Evolutionary conservation across 2,797 vertebrate genomes (phyloP).

Genomic region (Syncerus caffer): DNA sequence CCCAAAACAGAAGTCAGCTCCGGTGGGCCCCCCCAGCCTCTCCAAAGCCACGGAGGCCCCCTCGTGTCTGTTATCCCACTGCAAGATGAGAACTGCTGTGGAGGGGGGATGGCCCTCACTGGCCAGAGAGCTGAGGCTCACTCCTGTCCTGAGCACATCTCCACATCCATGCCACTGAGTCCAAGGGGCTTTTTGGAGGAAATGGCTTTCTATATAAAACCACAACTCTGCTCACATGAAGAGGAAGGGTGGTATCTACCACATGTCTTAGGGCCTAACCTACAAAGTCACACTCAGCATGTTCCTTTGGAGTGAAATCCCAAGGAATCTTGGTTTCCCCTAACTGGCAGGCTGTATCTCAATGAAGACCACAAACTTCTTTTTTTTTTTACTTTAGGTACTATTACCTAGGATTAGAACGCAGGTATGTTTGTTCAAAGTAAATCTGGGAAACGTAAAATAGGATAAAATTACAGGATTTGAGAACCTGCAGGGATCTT

Average conservation of each 20-base stretch:
- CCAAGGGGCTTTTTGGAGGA: neutral
- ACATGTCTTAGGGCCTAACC: neutral
- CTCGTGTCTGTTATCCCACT: neutral
- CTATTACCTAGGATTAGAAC: neutral
- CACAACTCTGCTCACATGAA: neutral
- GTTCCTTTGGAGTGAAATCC: neutral
- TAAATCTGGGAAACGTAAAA: neutral
- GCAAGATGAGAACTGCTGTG: neutral
- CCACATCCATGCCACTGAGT: rapidly evolving
- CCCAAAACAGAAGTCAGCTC: neutral
- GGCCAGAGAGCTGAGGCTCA: neutral
- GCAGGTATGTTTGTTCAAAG: neutral
- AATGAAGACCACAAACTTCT: rapidly evolving
- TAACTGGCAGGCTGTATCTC: neutral
- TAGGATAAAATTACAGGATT: neutral
- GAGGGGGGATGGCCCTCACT: no score
- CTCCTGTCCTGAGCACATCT: neutral
- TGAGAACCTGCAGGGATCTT: neutral
- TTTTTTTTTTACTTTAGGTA: neutral
- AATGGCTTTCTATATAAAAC: neutral
- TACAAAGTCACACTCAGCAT: neutral
- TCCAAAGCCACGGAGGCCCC: neutral
- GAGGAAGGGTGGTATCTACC: neutral
- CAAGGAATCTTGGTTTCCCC: neutral
- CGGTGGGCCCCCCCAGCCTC: neutral